phyloP scores from a whole-genome alignment of 2,797 vertebrate species.

The Menidia menidia region DNA sequence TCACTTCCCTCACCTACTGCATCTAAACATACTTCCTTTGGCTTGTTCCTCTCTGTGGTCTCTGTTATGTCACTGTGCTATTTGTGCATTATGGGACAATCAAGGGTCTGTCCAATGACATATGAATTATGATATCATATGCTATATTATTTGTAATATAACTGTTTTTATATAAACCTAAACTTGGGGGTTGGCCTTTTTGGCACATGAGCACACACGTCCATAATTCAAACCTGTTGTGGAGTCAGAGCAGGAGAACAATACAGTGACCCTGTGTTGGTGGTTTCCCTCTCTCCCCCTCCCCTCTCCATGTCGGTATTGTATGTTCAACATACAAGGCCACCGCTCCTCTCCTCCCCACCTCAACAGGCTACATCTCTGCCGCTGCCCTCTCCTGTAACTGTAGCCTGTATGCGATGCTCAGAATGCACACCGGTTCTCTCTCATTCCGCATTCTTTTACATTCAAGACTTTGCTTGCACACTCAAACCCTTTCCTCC shows the following conservation, averaged over 20 bases:
- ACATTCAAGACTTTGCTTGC: conserved; percentile 41
- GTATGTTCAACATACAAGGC: conserved; percentile 56
- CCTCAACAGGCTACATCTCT: conserved; percentile 36
- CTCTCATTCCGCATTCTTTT: conserved; percentile 58
- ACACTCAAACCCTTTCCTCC: conserved; percentile 54
- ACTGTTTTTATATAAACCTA: too few species aligned
- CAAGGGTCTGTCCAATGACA: conserved; percentile 61
- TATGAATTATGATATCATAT: conserved; percentile 11
- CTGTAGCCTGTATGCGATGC: conserved; percentile 54
- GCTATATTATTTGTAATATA: too few species aligned
- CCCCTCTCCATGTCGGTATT: conserved; percentile 24
- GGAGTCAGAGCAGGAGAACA: conserved; percentile 67
- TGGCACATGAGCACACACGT: conserved; percentile 41
- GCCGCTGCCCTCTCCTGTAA: conserved; percentile 45
- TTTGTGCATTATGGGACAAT: conserved; percentile 57
- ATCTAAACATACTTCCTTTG: conserved; percentile 40
- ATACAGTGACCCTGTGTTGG: conserved; percentile 64
- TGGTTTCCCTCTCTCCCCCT: conserved; percentile 23
- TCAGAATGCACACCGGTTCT: conserved; percentile 34
- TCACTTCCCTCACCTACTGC: conserved; percentile 44
- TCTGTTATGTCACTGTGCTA: conserved; percentile 54
- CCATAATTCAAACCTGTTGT: conserved; percentile 52
- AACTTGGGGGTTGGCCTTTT: conserved; percentile 29
- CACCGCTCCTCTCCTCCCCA: conserved; percentile 39
- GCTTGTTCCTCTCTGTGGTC: conserved; percentile 51